Evolutionary conservation across 2,888 invertebrate species (phyloP), one percentile per base, ranked within the genome.

Genomic region (Agriopis aurantiaria): DNA sequence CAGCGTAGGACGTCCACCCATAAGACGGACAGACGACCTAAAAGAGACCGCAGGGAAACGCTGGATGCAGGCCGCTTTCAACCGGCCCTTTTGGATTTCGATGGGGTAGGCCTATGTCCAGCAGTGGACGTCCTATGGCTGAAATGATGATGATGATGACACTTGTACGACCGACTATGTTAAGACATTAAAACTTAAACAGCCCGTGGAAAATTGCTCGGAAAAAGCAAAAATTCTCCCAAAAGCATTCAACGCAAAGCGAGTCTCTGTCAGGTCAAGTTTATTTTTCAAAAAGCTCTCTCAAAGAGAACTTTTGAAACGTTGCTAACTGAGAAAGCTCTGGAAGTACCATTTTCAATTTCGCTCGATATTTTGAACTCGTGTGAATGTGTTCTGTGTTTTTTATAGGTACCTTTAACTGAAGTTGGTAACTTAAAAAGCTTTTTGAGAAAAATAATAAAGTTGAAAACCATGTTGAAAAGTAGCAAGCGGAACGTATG

Each of bases 241-340:
- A 55, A 41, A 65, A 12, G 56, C 49, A 60, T 57, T 58, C 66
- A 62, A 53, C 40, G 17, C 40, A 66, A 58, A 64, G 59, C 58
- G 57, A 48, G 40, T 58, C 40, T 23, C 40, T 53, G 69, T 55
- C 55, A 17, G 53, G 14, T 7, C 33, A 23, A 53, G 52, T 66
- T 69, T 52, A 66, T 70, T 70, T 65, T 63, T 52, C 55, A 69
- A 69, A 69, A 66, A 55, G 40, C 53, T 45, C 56, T 45, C 56
- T 67, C 64, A 69, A 69, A 67, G 67, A 67, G 52, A 62, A 52
- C 52, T 65, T 64, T 57, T 53, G 57, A 56, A 65, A 45, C 45
- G 66, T 58, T 58, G 53, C 63, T 59, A 59, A 70, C 66, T 66
- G 55, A 43, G 51, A 58, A 43, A 23, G 14, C 33, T 58, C 40